Evolutionary conservation across 2,797 vertebrate genomes (phyloP).

Genomic region (Smutsia gigantea): DNA sequence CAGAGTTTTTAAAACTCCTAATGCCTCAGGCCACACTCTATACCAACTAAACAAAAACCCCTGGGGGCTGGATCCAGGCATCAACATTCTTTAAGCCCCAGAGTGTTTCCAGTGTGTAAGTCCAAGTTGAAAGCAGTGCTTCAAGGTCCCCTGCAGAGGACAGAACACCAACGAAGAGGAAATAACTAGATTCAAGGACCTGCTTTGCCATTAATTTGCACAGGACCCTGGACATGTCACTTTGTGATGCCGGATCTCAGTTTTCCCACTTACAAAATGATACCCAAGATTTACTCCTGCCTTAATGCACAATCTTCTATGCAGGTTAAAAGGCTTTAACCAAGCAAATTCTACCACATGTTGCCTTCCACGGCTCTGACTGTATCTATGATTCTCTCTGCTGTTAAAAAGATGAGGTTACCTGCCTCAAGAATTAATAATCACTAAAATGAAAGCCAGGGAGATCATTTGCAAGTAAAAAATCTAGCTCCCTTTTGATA

Average conservation of each 20-base stretch:
- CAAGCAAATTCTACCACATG: not conserved
- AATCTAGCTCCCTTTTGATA: not conserved
- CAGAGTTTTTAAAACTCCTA: not conserved
- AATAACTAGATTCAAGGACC: not conserved
- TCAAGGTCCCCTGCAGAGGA: not conserved
- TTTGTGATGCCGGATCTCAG: not conserved
- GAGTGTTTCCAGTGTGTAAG: not conserved
- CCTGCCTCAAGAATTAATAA: not conserved
- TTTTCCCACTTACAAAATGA: not conserved
- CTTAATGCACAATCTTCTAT: not conserved
- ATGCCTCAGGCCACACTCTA: not conserved
- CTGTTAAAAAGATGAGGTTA: not conserved
- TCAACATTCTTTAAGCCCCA: not conserved
- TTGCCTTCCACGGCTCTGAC: not conserved
- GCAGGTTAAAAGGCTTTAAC: not conserved
- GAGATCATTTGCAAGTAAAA: not conserved
- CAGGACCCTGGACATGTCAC: not conserved
- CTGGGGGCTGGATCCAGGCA: not conserved
- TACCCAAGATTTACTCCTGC: not conserved
- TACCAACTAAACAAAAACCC: not conserved
- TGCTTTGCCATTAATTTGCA: not conserved
- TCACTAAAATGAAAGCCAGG: slow-evolving; percentile 10
- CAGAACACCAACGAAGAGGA: not conserved
- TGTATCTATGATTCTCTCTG: not conserved
- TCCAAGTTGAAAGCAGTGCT: not conserved